Evolutionary conservation across 2,797 vertebrate genomes (phyloP), one percentile per base, ranked within the genome.

Genomic region (Brachyrhaphis roseni): DNA sequence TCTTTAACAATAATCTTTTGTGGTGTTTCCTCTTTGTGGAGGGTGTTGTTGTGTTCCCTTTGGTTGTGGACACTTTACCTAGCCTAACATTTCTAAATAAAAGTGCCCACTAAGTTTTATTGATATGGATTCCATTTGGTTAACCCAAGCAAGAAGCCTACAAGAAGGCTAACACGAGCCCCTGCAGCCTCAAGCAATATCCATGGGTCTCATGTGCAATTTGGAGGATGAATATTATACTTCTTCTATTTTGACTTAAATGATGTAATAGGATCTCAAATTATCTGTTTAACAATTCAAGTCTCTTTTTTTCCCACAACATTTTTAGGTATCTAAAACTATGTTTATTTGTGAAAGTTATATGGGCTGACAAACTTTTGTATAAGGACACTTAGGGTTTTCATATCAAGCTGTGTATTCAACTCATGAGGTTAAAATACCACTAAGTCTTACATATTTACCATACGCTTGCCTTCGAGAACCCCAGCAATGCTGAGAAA

Each of bases 401-500:
- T 3, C 62, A 18, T 26, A 31, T 57, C 10, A 70, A 79, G 59
- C 31, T 62, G 31, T 34, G 15, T 34, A 26, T 77, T 79, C 46
- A 15, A 75, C 59, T 39, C 62, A 3, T 16, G 75, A 80, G 89
- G 86, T 89, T 87, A 78, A 89, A 88, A 91, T 92, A 85, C 90
- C 86, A 43, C 68, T 1, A 84, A 82, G 82, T 76, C 86, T 92
- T 91, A 81, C 0, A 80, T 31, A 49, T 39, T 76, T 43, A 76
- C 66, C 76, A 74, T 80, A 75, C 72, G 87, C 4, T 15, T 57
- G 43, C 70, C 23, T 18, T 1, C 12, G 20, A 72, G 55, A 5
- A 31, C 46, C 16, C 78, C 18, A 55, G 55, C 15, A 36, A 47
- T 47, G 20, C 18, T 28, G 49, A 49, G 26, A 43, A 6, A 51